A percentile compares a stretch with the other conserved stretches of the same genome.
Conservation (phyloP, 2,113 vertebrate species). For the Geococcyx californianus region DNA sequence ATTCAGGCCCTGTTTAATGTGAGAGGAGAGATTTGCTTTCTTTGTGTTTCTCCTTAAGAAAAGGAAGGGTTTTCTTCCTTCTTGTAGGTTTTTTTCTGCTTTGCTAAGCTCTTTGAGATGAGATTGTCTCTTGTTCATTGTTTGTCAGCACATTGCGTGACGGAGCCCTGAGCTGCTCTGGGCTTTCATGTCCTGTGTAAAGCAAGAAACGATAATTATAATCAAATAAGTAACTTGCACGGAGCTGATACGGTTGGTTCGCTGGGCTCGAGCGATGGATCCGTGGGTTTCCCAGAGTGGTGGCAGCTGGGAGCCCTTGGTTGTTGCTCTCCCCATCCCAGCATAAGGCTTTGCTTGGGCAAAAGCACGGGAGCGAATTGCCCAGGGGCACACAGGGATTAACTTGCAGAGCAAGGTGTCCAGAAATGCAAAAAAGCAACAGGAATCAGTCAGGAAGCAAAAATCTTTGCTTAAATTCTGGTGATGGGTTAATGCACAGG, state of each 20-base stretch:
- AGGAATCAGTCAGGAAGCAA: neutral
- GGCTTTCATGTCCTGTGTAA: slow-evolving; percentile 30
- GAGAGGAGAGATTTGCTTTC: neutral
- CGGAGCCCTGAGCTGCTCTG: slow-evolving; percentile 7
- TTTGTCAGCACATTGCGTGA: neutral
- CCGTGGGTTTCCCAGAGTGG: rapidly evolving
- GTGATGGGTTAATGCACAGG: neutral
- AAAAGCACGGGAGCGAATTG: neutral
- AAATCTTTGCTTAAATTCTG: neutral
- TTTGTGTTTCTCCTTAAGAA: neutral
- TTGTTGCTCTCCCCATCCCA: neutral
- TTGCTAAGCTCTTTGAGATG: neutral
- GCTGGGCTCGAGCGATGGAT: rapidly evolving
- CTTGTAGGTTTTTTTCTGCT: neutral
- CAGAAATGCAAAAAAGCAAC: neutral
- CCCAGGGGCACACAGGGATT: neutral
- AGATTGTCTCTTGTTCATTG: neutral
- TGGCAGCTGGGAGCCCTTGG: neutral
- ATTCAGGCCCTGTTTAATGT: neutral
- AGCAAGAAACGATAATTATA: slow-evolving; percentile 32
- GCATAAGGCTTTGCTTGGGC: neutral
- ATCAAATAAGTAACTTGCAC: slow-evolving; percentile 1
- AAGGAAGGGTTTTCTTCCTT: neutral
- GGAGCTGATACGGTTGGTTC: neutral
- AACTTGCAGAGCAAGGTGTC: neutral